A percentile compares a stretch with the other conserved stretches of the same genome.
Evolutionary conservation across 1,140 invertebrate genomes (phyloP).

Genomic region (Trichonephila inaurata): DNA sequence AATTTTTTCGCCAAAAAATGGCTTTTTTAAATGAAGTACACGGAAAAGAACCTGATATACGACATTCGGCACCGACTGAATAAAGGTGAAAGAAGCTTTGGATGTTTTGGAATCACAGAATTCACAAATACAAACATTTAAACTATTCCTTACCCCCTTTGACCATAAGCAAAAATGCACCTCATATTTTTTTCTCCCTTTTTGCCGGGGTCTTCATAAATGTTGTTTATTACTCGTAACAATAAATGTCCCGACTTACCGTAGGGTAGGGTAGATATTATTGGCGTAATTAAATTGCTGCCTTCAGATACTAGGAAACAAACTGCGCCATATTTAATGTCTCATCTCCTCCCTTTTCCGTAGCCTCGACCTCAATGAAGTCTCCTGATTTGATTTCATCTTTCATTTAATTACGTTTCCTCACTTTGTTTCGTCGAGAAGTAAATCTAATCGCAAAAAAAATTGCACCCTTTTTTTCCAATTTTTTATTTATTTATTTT

Average conservation of each 20-base stretch:
- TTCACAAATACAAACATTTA: background rate
- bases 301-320: conserved; percentile 52
- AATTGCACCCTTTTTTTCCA: background rate
- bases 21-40: too few relatives aligned
- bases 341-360: conserved; percentile 15
- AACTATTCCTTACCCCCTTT: background rate
- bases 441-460: conserved; percentile 55
- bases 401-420: conserved; percentile 75
- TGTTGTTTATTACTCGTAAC: conserved; percentile 71
- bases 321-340: conserved; percentile 74
- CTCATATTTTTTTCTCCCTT: background rate
- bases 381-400: conserved; percentile 74
- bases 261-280: conserved; percentile 61
- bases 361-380: conserved; percentile 54
- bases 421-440: conserved; percentile 43
- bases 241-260: conserved; percentile 67
- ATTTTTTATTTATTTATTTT: background rate
- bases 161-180: background rate
- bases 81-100: too few relatives aligned
- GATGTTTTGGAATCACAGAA: too few relatives aligned
- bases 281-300: conserved; percentile 73
- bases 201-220: conserved; percentile 48
- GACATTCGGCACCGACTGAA: too few relatives aligned
- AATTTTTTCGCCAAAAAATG: too few relatives aligned
- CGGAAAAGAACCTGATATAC: too few relatives aligned